phyloP scores from a whole-genome alignment of 2,797 vertebrate genomes.

The Acipenser ruthenus region DNA sequence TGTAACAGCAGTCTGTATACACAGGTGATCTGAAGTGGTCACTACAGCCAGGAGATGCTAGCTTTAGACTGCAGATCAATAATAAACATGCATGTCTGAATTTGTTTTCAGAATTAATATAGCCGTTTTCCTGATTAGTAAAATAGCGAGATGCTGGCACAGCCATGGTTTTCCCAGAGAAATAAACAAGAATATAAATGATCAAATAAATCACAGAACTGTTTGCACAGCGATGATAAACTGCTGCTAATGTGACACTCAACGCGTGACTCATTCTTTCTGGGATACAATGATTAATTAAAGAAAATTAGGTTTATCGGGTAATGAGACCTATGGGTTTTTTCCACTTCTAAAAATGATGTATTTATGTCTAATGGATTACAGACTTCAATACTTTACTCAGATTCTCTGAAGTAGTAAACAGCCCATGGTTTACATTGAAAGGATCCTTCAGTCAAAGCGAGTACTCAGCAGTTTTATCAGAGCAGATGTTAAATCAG shows the following conservation, averaged over 20 bases:
- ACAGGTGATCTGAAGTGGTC: no score
- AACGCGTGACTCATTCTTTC: constrained; percentile 64
- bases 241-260: constrained; percentile 33
- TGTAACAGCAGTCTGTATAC: no score
- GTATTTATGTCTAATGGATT: constrained; percentile 14
- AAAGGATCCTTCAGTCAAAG: no score
- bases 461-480: no score
- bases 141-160: no score
- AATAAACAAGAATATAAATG: constrained; percentile 1
- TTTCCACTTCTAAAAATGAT: constrained; percentile 29
- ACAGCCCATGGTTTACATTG: no score
- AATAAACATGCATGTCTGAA: background rate
- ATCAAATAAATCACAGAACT: no score
- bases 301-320: constrained; percentile 53
- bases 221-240: constrained; percentile 15
- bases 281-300: constrained; percentile 59
- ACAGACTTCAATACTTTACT: background rate
- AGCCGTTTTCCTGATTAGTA: no score
- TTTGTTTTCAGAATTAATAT: background rate
- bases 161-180: no score
- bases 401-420: background rate
- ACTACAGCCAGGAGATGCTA: no score
- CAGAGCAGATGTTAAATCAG: no score
- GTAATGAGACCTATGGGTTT: constrained; percentile 46
- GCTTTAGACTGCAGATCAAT: no score